Evolutionary conservation across 2,113 vertebrate genomes (phyloP), one percentile per base, ranked within the genome.

Genomic region (Thunnus thynnus): DNA sequence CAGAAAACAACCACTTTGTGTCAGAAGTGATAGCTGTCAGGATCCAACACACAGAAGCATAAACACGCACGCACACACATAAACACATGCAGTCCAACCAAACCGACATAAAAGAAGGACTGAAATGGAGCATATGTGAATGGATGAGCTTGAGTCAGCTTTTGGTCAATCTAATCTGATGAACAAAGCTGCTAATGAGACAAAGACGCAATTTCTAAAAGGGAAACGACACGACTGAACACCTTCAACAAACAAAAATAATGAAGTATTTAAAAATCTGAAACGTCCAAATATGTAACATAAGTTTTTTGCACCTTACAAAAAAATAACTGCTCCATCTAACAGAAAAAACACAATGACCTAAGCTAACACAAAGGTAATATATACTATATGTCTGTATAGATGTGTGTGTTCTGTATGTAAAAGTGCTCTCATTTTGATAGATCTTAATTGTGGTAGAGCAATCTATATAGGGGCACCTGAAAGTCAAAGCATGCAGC

Each of bases 11-110:
- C 65, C 85, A 75, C 88, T 91, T 88, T 86, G 83, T 88, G 88
- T 89, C 89, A 91, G 76, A 89, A 81, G 82, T 78, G 81, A 89
- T 89, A 78, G 85, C 79, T 92, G 87, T 88, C 87, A 84, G 77
- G 68, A 71, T 63, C 67, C 48, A 60, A 82, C 80, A 86, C 72
- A 92, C 90, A 76, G 82, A 91, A 91, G 87, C 88, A 92, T 61
- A 88, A 87, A 89, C 82, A 89, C 30, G 17, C 72, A 80, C 66
- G 58, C 63, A 55, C 68, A 70, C 57, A 82, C 50, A 71, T 54
- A 89, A 61, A 91, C 85, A 90, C 78, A 67, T 3, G 13, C 78
- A 72, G 74, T 67, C 71, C 56, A 76, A 78, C 41, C 54, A 78
- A 46, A 74, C 56, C 11, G 7, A 78, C 65, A 75, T 57, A 44